These are phyloP conservation scores for Ariolimax columbianus DNA, from an alignment of 2,888 invertebrate genomes.

Conservation along the genomic window DNA sequence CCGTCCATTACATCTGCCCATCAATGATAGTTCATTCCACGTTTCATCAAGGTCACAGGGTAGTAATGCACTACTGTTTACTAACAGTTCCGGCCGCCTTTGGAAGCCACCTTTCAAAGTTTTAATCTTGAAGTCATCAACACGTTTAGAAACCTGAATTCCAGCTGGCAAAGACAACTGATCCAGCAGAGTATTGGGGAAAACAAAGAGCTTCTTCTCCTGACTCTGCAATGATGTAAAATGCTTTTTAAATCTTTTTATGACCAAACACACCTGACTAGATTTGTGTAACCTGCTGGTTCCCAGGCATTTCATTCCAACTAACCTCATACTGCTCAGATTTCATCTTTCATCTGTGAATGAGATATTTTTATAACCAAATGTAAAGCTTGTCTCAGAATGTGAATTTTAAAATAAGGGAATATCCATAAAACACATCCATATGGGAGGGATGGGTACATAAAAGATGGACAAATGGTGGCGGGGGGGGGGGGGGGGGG, in stretches of 20 bases:
- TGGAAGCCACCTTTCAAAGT: slow-evolving; percentile 52
- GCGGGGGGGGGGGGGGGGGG: too few species aligned
- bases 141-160: slow-evolving; percentile 25
- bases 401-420: too few species aligned
- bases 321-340: neutral
- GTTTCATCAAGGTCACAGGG: neutral
- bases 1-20: slow-evolving; percentile 7
- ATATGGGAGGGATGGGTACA: too few species aligned
- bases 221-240: slow-evolving; percentile 44
- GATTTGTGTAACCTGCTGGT: neutral
- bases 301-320: neutral
- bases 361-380: neutral
- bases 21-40: neutral
- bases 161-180: slow-evolving; percentile 20
- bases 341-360: neutral
- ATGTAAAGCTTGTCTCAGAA: too few species aligned
- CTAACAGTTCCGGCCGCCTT: slow-evolving; percentile 53
- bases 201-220: slow-evolving; percentile 20
- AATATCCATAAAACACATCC: too few species aligned
- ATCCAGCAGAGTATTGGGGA: slow-evolving; percentile 29
- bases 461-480: too few species aligned
- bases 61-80: neutral
- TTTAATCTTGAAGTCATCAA: slow-evolving; percentile 49
- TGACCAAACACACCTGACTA: neutral
- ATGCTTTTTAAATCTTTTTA: slow-evolving; percentile 36